Conservation (phyloP, 2,113 vertebrate genomes). For the Catharus bicknelli region DNA sequence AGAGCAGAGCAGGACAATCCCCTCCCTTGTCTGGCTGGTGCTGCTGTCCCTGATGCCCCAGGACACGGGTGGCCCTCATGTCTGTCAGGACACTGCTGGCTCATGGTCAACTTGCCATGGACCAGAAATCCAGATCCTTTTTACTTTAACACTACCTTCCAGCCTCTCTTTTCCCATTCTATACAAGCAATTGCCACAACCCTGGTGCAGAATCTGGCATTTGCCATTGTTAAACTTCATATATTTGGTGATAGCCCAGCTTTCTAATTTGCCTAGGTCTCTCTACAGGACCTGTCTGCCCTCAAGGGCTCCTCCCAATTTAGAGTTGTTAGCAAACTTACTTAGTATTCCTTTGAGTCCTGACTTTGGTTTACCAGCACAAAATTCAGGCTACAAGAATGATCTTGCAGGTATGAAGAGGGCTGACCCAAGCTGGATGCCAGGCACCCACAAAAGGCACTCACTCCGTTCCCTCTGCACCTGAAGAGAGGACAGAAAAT, state of each 20-base stretch:
- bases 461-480: neutral
- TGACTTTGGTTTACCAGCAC: neutral
- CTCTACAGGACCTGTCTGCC: neutral
- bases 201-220: neutral
- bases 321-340: neutral
- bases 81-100: neutral
- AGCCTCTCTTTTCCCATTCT: neutral
- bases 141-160: neutral
- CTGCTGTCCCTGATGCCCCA: neutral
- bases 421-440: neutral
- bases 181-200: neutral
- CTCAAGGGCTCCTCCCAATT: neutral
- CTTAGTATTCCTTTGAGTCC: neutral
- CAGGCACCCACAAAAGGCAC: neutral
- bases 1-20: neutral
- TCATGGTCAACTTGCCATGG: neutral
- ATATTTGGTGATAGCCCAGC: fast-evolving
- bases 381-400: neutral
- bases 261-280: neutral
- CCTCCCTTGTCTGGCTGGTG: fast-evolving
- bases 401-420: neutral
- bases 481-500: neutral
- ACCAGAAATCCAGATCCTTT: neutral
- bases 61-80: fast-evolving
- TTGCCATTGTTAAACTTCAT: neutral